Base-by-base conservation (phyloP, 37 sponge, comb jelly and placozoan species). In the Theonella swinhoei region DNA sequence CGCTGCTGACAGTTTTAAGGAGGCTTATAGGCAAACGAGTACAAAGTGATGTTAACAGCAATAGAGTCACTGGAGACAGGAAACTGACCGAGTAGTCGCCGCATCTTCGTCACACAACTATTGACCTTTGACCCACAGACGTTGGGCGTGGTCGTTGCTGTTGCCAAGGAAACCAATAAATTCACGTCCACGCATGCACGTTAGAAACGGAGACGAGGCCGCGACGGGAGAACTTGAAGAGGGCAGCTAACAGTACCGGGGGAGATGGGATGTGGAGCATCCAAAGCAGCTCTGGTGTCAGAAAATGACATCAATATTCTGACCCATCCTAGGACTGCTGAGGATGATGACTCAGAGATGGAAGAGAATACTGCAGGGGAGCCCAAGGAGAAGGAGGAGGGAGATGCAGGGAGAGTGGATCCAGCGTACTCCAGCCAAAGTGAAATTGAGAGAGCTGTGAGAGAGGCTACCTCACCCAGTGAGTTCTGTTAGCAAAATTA, bases 401-500 rank as follows among this genome's bases (percentile, higher is more conserved):
- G 5, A 33, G 32, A 20, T 3, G 69, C 32, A 32, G 69, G 30
- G 33, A 4, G 69, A 3, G 33, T 7, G 32, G 69, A 28, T 7
- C 33, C 33, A 1, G 30, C 7, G 5, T 65, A 26, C 7, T 23
- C 30, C 32, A 58, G 42, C 37, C 58, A 74, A 58, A 74, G 75
- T 42, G 58, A 5, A 20, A 74, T 74, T 37, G 75, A 74, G 75
- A 74, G 58, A 74, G 58, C 47, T 25, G 58, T 74, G 28, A 36
- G 42, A 3, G 38, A 70, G 4, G 39, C 29, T 38, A 30, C 39
- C 5, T 23, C 66, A 24, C 22, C 71, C 23, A 30, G 71, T 70
- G 71, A 9, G 39, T 70, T 47, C 54, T 14, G 11, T n/a, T n/a
- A n/a, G n/a, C n/a, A n/a, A n/a, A n/a, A n/a, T n/a, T n/a, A n/a